Evolutionary conservation across 2,888 invertebrate species (phyloP).

Genomic region (Dryococelus australis): DNA sequence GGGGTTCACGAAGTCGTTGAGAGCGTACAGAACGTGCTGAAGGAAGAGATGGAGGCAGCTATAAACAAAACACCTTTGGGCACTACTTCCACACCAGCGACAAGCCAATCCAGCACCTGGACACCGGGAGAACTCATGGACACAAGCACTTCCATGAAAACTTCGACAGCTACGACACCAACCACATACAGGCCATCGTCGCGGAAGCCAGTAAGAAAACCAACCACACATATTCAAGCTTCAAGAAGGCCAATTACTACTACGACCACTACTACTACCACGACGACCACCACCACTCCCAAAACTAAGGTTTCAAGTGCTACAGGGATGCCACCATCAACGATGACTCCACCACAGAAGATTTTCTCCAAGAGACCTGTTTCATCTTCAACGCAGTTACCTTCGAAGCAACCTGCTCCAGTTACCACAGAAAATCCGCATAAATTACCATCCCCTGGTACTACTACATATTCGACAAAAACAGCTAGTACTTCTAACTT

Average conservation of each 20-base stretch:
- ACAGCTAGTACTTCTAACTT: background rate
- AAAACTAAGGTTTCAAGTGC: conserved; percentile 29
- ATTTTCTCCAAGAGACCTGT: background rate
- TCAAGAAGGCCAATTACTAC: background rate
- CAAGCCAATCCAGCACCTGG: conserved; percentile 10
- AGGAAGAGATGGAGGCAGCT: conserved; percentile 74
- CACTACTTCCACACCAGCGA: background rate
- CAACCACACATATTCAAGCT: background rate
- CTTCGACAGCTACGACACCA: background rate
- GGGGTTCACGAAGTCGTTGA: conserved; percentile 78
- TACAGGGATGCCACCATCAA: conserved; percentile 20
- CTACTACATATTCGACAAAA: background rate
- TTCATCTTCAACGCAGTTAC: background rate
- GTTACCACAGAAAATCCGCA: background rate
- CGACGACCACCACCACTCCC: background rate
- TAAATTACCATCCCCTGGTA: background rate
- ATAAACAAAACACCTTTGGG: conserved; percentile 61
- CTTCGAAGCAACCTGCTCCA: background rate
- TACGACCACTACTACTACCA: background rate
- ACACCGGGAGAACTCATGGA: background rate
- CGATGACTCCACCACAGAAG: conserved; percentile 28
- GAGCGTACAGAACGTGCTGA: conserved; percentile 83
- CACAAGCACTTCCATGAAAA: background rate
- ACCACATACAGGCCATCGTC: background rate
- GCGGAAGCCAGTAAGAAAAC: background rate